A percentile compares a stretch with the other conserved stretches of the same genome.
Evolutionary conservation across 2,888 invertebrate genomes (phyloP).

Genomic region (Leptogaster cylindrica): DNA sequence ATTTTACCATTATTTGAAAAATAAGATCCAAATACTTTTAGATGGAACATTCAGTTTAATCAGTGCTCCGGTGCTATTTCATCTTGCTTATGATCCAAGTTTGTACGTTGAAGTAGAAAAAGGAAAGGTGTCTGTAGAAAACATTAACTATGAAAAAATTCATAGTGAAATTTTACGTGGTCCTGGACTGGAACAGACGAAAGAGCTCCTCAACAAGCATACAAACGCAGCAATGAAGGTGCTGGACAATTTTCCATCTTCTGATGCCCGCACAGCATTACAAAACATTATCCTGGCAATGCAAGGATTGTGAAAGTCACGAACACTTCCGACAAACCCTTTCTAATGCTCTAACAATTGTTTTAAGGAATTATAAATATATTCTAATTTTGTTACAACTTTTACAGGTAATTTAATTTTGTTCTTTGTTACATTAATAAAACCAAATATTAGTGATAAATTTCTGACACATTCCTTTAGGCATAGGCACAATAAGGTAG

Average conservation of each 20-base stretch:
- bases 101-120: slow-evolving; percentile 66
- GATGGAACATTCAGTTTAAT: slow-evolving; percentile 65
- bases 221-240: slow-evolving; percentile 77
- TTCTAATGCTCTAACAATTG: too few species aligned
- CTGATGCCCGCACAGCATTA: slow-evolving; percentile 84
- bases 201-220: slow-evolving; percentile 76
- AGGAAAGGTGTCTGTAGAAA: slow-evolving; percentile 59
- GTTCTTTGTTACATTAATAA: too few species aligned
- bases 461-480: too few species aligned
- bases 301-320: slow-evolving; percentile 69
- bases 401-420: too few species aligned
- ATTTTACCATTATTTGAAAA: slow-evolving; percentile 2
- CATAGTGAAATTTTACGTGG: slow-evolving; percentile 71
- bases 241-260: slow-evolving; percentile 76
- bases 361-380: too few species aligned
- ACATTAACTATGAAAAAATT: slow-evolving; percentile 61
- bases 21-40: slow-evolving; percentile 11
- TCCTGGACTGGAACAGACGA: slow-evolving; percentile 76
- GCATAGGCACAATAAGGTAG: too few species aligned
- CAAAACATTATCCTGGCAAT: slow-evolving; percentile 86
- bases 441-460: too few species aligned
- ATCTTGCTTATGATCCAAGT: slow-evolving; percentile 74
- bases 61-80: slow-evolving; percentile 83
- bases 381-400: too few species aligned
- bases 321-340: too few species aligned